phyloP scores from a whole-genome alignment of 2,113 vertebrate species.

The Rhinoptilus africanus region DNA sequence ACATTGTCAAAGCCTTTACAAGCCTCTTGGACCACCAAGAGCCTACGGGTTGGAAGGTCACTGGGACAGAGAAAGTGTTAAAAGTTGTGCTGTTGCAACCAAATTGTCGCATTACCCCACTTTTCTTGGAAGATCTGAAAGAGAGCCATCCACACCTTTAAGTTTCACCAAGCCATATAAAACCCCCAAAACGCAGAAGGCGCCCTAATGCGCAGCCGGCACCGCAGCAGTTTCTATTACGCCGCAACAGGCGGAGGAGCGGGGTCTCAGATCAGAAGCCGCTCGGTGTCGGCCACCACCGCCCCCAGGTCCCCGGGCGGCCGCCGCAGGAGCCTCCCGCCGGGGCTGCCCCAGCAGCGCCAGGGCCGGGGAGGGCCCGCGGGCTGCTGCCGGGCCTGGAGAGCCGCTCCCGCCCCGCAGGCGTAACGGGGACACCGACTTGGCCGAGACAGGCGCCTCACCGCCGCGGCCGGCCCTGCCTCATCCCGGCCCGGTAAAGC shows the following conservation, averaged over 20 bases:
- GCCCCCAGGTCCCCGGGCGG: rapidly evolving
- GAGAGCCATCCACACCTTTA: rapidly evolving
- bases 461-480: background rate
- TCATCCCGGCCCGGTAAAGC: background rate
- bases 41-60: rapidly evolving
- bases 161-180: rapidly evolving
- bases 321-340: background rate
- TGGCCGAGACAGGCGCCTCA: too few species aligned
- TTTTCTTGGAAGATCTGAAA: background rate
- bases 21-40: background rate
- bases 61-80: background rate
- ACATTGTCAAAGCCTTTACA: background rate
- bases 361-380: background rate
- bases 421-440: background rate
- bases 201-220: rapidly evolving
- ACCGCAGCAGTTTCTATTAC: background rate
- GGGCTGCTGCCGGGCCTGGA: background rate
- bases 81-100: background rate
- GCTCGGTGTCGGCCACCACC: background rate
- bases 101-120: rapidly evolving
- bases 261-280: rapidly evolving
- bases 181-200: rapidly evolving
- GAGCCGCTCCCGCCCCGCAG: background rate
- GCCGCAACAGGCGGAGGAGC: background rate
- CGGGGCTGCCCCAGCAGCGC: background rate